Base-by-base conservation (phyloP, 2,888 invertebrate genomes). In the Pantelozetes paolii region DNA sequence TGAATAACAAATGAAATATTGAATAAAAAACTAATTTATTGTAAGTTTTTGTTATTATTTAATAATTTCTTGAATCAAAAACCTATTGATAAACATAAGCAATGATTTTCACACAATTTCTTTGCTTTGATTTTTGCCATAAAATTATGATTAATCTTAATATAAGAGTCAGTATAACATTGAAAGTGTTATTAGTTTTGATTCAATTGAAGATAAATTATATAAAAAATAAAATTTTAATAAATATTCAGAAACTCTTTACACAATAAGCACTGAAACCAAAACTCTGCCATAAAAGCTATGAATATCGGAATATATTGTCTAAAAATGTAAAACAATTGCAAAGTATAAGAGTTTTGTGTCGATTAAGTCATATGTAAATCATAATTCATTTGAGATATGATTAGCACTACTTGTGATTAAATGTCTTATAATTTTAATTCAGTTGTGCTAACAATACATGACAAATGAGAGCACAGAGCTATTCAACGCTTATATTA, bases 341-440 rank as follows among this genome's bases (percentile, higher is more conserved):
- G 36, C 36, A 36, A 36, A 36, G 36, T 8, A 36, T 8, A 36
- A 36, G 36, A 36, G 36, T 36, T 36, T 36, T 36, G 15, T 59
- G 28, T 59, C 59, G 26, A 64, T 64, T 64, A 64, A 36, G 36
- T 64, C n/a, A 64, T 64, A 64, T 64, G 64, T n/a, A 32, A 64
- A 64, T 18, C 36, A 32, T 3, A 28, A 28, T 2, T 57, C 11
- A 57, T 13, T 28, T 57, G 13, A 28, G 30, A 57, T 28, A 9
- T 13, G 3, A 57, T 28, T 57, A 48, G n/a, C 13, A 57, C 11
- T 23, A 64, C 18, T 64, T 64, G 64, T 64, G 32, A 64, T 64
- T 64, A 64, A 64, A 64, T 36, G 32, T 3, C n/a, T n/a, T n/a
- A 13, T 36, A 11, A 36, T 18, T 57, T 57, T 64, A 1, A 36